Percentiles rank a stretch among this genome's conserved stretches.
These are phyloP conservation scores for Calcarius ornatus DNA, from an alignment of 2,113 vertebrate species.

Conservation along the genomic window DNA sequence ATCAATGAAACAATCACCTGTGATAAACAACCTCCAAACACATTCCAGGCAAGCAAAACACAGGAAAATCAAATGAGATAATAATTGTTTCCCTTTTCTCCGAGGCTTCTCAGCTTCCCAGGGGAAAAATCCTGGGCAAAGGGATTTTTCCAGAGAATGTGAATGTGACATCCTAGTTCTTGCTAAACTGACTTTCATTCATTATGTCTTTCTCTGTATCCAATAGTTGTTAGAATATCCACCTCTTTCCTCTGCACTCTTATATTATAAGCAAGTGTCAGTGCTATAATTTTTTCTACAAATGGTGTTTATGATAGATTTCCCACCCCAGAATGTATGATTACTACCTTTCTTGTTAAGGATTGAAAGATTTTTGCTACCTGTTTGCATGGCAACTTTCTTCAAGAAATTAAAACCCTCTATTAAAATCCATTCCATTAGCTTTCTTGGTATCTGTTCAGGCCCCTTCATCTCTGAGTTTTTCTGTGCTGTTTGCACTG, in stretches of 20 bases:
- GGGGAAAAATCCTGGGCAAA: too few species aligned
- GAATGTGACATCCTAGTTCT: background rate
- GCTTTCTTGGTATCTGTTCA: background rate
- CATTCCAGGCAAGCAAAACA: too few species aligned
- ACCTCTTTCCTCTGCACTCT: background rate
- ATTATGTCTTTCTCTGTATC: background rate
- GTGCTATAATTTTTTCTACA: background rate
- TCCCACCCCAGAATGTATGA: background rate
- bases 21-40: too few species aligned
- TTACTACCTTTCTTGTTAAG: background rate
- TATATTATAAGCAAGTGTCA: background rate
- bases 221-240: background rate
- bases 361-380: background rate
- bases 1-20: too few species aligned
- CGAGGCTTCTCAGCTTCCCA: too few species aligned
- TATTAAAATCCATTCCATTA: background rate
- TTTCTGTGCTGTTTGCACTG: background rate
- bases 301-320: background rate
- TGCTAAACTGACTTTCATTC: background rate
- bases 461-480: background rate
- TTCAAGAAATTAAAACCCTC: background rate
- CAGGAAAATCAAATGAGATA: too few species aligned
- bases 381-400: background rate
- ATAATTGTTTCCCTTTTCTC: too few species aligned
- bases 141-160: too few species aligned